Evolutionary conservation across 2,888 invertebrate genomes (phyloP), one percentile per base, ranked within the genome.

Genomic region (Amphipyra tragopoginis): DNA sequence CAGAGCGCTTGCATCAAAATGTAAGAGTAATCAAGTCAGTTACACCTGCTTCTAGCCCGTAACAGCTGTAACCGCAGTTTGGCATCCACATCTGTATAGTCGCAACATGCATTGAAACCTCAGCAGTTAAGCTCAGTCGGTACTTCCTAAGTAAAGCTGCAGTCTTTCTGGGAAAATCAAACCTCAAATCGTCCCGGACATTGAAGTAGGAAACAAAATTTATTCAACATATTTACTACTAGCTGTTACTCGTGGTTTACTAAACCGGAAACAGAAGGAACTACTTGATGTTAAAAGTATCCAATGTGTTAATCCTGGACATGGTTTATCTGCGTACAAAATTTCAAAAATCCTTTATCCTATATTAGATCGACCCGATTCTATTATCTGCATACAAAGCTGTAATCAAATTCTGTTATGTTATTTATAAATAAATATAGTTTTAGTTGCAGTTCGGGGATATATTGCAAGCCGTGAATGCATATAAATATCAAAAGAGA

Each of bases 401-500:
- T 47, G 36, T 40, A 58, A 58, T 60, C 64, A 64, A 72, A 59
- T 54, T n/a, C 42, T 47, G 39, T 34, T 48, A 68, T 40, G 36
- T 55, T 45, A 71, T 61, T 58, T 48, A 59, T 48, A 39, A 53
- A 38, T 56, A 60, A 59, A 48, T 26, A 51, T 34, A 52, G 33
- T 65, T 59, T 52, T 73, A 69, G 72, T 73, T 77, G 72, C 79
- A 79, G 74, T 72, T 72, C 69, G 60, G 65, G 72, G 71, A 87
- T 86, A 86, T 86, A 89, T 88, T 79, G 79, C 83, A 75, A 81
- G 79, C 76, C 78, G 76, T 80, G 82, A 78, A 82, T 85, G 84
- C 84, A 86, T 87, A 85, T 84, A 82, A 86, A 84, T 85, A 86
- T 85, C 76, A 85, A 85, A 85, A 77, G 77, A 80, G 80, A 82